Percentiles rank a stretch among this genome's conserved stretches.
Conservation (phyloP, 1,140 invertebrate genomes). For the Drosophila parabipectinata region DNA sequence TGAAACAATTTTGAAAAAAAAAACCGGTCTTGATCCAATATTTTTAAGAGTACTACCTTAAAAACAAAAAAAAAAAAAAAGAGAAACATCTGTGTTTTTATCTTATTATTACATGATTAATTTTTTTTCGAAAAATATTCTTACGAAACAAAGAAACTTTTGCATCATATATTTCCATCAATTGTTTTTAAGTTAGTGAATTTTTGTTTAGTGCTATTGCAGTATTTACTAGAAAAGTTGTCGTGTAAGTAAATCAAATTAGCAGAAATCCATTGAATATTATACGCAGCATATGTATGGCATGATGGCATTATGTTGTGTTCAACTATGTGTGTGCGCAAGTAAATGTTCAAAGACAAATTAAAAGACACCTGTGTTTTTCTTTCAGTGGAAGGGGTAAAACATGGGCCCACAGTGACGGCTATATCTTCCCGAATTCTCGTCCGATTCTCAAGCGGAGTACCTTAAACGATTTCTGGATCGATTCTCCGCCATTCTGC, state of each 20-base stretch:
- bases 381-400: background rate
- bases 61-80: too few species aligned
- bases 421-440: too few species aligned
- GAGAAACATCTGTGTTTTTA: conserved; percentile 43
- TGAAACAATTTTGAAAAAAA: conserved; percentile 13
- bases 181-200: conserved; percentile 67
- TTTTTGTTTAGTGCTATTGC: conserved; percentile 77
- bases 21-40: conserved; percentile 38
- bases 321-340: conserved; percentile 11
- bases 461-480: too few species aligned
- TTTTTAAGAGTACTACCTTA: conserved; percentile 30
- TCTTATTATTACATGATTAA: conserved; percentile 28
- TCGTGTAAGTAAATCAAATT: conserved; percentile 49
- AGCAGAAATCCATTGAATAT: conserved; percentile 51
- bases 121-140: conserved; percentile 25
- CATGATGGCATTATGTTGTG: conserved; percentile 6
- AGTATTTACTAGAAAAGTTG: conserved; percentile 71
- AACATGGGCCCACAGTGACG: too few species aligned
- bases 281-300: conserved; percentile 5
- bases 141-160: conserved; percentile 38
- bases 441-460: too few species aligned
- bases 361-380: background rate
- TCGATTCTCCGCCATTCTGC: too few species aligned
- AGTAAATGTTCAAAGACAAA: conserved; percentile 40
- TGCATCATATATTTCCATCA: conserved; percentile 67